Conservation (phyloP, 2,797 vertebrate genomes). For the Australoheros facetus region DNA sequence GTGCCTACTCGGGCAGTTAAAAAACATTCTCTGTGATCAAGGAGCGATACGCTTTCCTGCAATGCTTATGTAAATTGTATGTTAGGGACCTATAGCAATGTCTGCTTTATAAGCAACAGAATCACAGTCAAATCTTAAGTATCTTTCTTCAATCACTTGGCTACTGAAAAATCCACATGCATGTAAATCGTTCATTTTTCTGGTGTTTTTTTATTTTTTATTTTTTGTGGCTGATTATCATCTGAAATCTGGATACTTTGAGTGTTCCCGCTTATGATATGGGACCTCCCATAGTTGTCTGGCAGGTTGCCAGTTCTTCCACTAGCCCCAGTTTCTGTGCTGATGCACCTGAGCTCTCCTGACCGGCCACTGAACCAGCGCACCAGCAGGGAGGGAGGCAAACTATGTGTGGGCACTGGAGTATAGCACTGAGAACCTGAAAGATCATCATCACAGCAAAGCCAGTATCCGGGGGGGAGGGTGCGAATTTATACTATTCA, state of each 20-base stretch:
- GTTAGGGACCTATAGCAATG: not conserved
- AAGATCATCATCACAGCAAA: not conserved
- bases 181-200: not conserved
- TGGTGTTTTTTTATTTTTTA: not conserved
- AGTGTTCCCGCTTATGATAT: slow-evolving; percentile 1
- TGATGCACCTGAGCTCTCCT: slow-evolving; percentile 69
- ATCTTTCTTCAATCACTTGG: not conserved
- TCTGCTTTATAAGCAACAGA: not conserved
- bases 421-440: slow-evolving; percentile 23
- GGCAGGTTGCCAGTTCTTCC: slow-evolving; percentile 44
- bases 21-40: slow-evolving; percentile 47
- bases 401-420: slow-evolving; percentile 55
- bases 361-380: slow-evolving; percentile 68
- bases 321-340: not conserved
- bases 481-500: not conserved
- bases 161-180: not conserved
- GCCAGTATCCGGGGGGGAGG: not conserved
- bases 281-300: slow-evolving; percentile 42
- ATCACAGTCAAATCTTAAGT: not conserved
- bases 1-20: slow-evolving; percentile 42
- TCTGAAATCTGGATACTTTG: not conserved
- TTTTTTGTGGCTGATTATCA: not conserved
- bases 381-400: slow-evolving; percentile 28
- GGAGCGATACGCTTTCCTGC: slow-evolving; percentile 37
- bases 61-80: slow-evolving; percentile 43